Evolutionary conservation across 2,888 invertebrate genomes (phyloP).

Genomic region (Synergus itoensis): DNA sequence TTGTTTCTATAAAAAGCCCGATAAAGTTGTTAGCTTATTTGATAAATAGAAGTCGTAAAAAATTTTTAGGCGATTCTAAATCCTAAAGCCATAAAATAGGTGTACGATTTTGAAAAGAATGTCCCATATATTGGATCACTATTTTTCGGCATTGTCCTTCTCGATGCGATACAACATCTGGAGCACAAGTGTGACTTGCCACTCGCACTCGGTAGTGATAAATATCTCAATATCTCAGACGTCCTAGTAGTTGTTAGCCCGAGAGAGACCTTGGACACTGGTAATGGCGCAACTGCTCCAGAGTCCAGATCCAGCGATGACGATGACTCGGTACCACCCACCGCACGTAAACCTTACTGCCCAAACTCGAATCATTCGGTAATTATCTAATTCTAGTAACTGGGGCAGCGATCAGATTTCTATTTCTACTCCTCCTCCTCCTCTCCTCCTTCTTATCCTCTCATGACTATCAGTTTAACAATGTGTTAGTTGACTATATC

Average conservation of each 20-base stretch:
- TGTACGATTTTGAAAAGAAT: no score
- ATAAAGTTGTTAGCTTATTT: no score
- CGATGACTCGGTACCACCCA: conserved; percentile 56
- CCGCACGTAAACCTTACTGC: conserved; percentile 41
- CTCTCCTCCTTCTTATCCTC: background rate
- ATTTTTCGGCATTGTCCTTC: background rate
- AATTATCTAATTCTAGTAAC: conserved; percentile 14
- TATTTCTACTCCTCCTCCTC: background rate
- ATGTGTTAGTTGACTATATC: no score
- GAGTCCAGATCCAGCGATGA: conserved; percentile 25
- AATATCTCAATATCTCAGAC: background rate
- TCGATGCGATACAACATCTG: background rate
- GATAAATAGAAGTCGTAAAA: no score
- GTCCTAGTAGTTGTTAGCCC: conserved; percentile 16
- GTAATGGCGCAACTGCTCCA: conserved; percentile 5
- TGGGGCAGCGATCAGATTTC: conserved; percentile 6
- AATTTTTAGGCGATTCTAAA: no score
- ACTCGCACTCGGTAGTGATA: conserved; percentile 14
- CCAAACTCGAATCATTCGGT: conserved; percentile 14
- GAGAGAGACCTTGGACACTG: conserved; percentile 13
- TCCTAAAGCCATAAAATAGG: no score
- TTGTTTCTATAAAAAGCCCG: no score
- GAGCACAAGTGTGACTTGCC: conserved; percentile 18
- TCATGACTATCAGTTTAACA: no score
- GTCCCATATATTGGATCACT: no score